Base-by-base conservation (phyloP, 2,888 invertebrate genomes). In the Dendrolimus houi region DNA sequence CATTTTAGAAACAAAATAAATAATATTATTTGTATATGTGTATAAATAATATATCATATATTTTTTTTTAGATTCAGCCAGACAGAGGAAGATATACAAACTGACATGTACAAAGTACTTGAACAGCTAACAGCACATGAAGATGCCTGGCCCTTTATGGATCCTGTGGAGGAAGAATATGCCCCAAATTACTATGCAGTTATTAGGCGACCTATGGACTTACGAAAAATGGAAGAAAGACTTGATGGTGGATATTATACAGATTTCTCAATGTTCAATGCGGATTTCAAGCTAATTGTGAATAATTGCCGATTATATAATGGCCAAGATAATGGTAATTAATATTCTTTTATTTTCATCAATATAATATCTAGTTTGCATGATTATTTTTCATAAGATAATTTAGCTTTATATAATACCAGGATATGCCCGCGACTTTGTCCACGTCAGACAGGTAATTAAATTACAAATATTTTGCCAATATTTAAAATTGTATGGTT, bases 121-220 rank as follows among this genome's bases (percentile, higher is more conserved):
- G 96, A 97, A 77, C 94, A 95, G 72, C 93, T 98, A 52, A 96
- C 96, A 73, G 94, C 95, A 70, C 97, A 98, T 78, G 94, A 96
- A 59, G 97, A 98, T 79, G 97, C 98, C 0, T 98, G 98, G 98
- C 98, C 98, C 0, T 98, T 98, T 83, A 92, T 96, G 77, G 97
- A 97, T 75, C 96, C 98, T 0, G 98, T 98, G 1, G 96, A 97
- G 71, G 97, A 98, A 77, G 96, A 96, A 74, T 96, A 96, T 77
- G 98, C 98, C 0, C 98, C 98, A 0, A 95, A 96, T 81, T 96
- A 95, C 77, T 95, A 95, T 74, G 92, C 94, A 0, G 93, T 95
- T 41, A 94, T 95, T 53, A 82, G 94, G 64, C 92, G 94, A 65
- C 98, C 98, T 0, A 97, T 98, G 97, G 97, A 97, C 81, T 91